phyloP scores from a whole-genome alignment of 2,797 vertebrate genomes.

The Clarias platycephalus region DNA sequence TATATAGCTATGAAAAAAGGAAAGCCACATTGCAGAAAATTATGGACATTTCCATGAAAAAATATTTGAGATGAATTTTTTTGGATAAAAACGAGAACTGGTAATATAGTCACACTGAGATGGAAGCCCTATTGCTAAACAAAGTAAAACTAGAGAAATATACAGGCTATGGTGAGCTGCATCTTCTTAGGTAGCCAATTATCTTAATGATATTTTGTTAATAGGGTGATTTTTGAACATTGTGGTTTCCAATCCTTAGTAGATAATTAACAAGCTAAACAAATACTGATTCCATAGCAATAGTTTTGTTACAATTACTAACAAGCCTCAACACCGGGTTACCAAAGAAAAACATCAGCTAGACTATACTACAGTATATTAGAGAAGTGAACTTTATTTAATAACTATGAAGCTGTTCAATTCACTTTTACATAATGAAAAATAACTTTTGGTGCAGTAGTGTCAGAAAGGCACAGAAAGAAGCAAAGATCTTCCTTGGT shows the following conservation, averaged over 20 bases:
- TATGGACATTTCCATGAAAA: background rate
- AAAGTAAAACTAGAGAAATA: background rate
- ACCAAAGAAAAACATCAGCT: background rate
- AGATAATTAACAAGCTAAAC: background rate
- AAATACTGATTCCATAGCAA: background rate
- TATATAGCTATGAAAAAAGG: background rate
- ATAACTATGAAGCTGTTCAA: background rate
- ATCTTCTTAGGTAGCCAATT: background rate
- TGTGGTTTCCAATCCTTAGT: background rate
- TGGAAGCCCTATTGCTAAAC: background rate
- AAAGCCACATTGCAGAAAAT: background rate
- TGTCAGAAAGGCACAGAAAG: background rate
- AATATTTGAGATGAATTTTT: background rate
- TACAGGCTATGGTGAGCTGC: background rate
- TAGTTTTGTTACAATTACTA: background rate
- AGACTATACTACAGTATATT: background rate
- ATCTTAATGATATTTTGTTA: background rate
- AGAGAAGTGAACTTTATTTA: background rate
- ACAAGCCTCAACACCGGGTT: background rate
- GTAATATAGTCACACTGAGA: background rate
- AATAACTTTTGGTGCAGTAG: background rate
- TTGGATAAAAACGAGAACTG: background rate
- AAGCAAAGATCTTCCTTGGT: background rate
- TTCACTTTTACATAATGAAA: background rate
- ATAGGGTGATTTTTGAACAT: background rate